Evolutionary conservation across 1,140 invertebrate genomes (phyloP), one percentile per base, ranked within the genome.

Genomic region (Hylaeus volcanicus): DNA sequence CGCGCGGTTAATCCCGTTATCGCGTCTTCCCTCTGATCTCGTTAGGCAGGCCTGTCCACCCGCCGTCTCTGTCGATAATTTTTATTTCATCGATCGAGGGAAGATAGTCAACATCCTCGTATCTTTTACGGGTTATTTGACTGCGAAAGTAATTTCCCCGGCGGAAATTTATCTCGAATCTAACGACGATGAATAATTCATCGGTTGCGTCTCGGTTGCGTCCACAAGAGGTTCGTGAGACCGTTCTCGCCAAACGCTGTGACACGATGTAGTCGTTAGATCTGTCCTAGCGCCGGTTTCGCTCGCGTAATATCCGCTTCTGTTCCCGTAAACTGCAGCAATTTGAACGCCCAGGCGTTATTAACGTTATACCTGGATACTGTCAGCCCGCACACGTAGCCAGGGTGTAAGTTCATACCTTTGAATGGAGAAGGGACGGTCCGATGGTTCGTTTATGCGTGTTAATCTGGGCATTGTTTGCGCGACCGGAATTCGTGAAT

Each of bases 391-490:
- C 51, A 15, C 43, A 68, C 74, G n/a, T 8, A 5, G 39, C 15
- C 5, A 26, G 43, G n/a, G 41, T 75, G 63, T 74, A 72, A 82
- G 82, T 84, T 58, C 60, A 53, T 72, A 53, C 43, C 75, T 58
- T 37, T 81, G 82, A 79, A 72, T 76, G 73, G 63, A 8, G 41
- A 56, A 55, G 48, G 43, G 55, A 48, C 65, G 45, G 43, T n/a
- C 51, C 61, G 51, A 71, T 70, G 69, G 60, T 69, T 74, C 79
- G 74, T 86, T 82, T 72, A 12, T 80, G 82, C 77, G 79, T 84
- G 74, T 82, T 88, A 87, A 87, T 86, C 81, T 79, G 37, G 58
- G 56, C 77, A 86, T 88, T 86, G 76, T 84, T 79, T 43, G 39
- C 69, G 64, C 41, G 45, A 12, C 53, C 12, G 56, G 63, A 79